Percentiles rank a stretch among this genome's conserved stretches.
Conservation (phyloP, 2,113 vertebrate genomes). For the Sebastes schlegelii region DNA sequence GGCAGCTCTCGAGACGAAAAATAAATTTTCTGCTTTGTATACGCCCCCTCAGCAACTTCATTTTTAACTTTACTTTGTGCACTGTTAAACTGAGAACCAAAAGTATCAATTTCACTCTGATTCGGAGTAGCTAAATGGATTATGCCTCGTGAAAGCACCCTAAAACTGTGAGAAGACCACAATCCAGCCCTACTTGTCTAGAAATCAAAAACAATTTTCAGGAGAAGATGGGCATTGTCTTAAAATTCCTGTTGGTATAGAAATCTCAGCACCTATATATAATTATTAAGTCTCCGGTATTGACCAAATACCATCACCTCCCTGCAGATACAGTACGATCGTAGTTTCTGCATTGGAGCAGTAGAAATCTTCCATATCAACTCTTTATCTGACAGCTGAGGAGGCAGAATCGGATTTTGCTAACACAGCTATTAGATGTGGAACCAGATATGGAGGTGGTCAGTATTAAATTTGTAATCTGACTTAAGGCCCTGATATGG, state of each 20-base stretch:
- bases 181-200: background rate
- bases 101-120: too few species aligned
- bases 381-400: background rate
- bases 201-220: background rate
- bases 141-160: too few species aligned
- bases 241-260: background rate
- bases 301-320: background rate
- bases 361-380: background rate
- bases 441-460: background rate
- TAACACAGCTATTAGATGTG: background rate
- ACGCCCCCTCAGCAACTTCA: too few species aligned
- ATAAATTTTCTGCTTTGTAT: too few species aligned
- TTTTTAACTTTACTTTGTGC: too few species aligned
- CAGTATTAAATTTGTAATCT: background rate
- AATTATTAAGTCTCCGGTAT: background rate
- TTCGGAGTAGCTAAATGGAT: too few species aligned
- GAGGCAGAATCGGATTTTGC: background rate
- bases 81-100: too few species aligned
- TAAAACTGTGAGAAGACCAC: background rate
- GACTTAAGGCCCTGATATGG: background rate
- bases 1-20: too few species aligned
- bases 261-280: slow-evolving; percentile 2
- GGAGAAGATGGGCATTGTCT: background rate
- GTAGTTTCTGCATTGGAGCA: background rate
- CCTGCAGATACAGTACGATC: background rate